Conservation (phyloP, 2,888 invertebrate genomes). For the Euphydryas editha region DNA sequence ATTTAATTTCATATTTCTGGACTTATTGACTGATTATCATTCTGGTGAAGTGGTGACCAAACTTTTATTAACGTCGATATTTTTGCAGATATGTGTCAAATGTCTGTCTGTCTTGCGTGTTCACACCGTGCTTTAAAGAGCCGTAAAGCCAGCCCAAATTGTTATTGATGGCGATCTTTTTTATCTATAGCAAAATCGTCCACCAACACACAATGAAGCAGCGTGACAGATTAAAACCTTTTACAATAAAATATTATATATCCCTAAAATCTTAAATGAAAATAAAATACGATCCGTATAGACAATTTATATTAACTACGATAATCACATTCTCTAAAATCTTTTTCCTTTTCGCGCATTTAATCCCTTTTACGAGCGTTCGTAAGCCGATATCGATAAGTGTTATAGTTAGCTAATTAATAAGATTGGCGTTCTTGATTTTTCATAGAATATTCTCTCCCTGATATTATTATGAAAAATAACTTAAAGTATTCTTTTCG, state of each 20-base stretch:
- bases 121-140: no score
- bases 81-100: no score
- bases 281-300: neutral
- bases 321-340: neutral
- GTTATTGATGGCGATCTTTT: no score
- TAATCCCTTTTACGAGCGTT: neutral
- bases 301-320: neutral
- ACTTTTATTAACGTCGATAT: no score
- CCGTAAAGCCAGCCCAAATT: no score
- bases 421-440: conserved; percentile 5
- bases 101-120: no score
- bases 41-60: no score
- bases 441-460: conserved; percentile 4
- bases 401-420: conserved; percentile 6
- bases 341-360: neutral
- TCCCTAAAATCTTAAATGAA: neutral
- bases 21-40: no score
- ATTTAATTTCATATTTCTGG: no score
- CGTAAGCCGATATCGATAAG: conserved; percentile 1
- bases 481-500: neutral
- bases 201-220: no score
- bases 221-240: no score
- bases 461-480: neutral
- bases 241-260: neutral
- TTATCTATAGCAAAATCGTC: no score